These are phyloP conservation scores for Eugnorisma glareosa DNA, from an alignment of 2,888 invertebrate species.

Conservation along the genomic window DNA sequence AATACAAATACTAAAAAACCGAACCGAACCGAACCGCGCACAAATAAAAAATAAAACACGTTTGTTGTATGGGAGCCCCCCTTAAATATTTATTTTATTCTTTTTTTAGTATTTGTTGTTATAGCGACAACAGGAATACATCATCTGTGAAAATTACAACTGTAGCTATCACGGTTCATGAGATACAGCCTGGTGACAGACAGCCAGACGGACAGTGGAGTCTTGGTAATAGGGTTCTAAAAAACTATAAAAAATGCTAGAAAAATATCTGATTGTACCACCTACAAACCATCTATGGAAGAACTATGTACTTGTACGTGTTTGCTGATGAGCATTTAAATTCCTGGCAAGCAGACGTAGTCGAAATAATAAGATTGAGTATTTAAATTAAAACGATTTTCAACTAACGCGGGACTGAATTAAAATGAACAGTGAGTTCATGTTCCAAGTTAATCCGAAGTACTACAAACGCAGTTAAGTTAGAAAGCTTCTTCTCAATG, in stretches of 20 bases:
- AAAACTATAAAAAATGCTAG: background rate
- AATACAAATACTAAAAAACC: background rate
- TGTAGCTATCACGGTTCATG: no score
- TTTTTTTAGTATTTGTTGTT: no score
- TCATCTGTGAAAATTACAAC: no score
- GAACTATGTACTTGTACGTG: background rate
- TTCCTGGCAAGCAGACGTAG: background rate
- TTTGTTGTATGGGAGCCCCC: no score
- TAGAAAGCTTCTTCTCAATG: background rate
- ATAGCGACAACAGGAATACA: no score
- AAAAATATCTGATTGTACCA: background rate
- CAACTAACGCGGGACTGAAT: background rate
- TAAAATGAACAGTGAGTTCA: background rate
- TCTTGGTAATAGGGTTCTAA: no score
- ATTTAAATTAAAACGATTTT: conserved; percentile 1
- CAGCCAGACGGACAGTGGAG: no score
- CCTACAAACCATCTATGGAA: background rate
- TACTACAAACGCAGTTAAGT: background rate
- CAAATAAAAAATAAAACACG: no score
- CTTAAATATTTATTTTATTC: no score
- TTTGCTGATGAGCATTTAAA: background rate
- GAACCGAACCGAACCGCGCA: no score
- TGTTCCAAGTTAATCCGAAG: background rate
- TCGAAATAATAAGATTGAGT: background rate
- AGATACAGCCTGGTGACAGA: no score